Evolutionary conservation across 2,888 invertebrate genomes (phyloP), one percentile per base, ranked within the genome.

Genomic region (Ditula angustiorana): DNA sequence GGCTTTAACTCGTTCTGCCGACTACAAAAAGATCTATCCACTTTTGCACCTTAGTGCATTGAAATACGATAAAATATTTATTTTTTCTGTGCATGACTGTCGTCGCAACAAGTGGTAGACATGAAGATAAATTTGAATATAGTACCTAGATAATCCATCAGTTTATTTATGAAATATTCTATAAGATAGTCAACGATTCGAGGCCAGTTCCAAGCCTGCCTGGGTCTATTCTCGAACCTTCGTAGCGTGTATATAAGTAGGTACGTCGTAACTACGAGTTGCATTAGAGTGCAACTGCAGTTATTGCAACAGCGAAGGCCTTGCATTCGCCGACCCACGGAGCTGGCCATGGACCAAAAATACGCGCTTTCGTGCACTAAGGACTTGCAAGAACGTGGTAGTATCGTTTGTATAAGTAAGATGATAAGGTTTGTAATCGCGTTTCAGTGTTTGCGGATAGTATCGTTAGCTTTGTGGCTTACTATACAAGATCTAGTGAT

Each of bases 301-400:
- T 80, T 83, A 80, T 88, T 90, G 90, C 90, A 86, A 88, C 88
- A 88, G 82, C 80, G 77, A 81, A 77, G 86, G 89, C 91, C 91
- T 91, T 91, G 91, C 90, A 87, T 86, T 91, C 90, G 89, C 90
- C 86, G 85, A 82, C 82, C 82, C 75, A 77, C 79, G 74, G 81
- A 82, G 80, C 74, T 82, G 87, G 85, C 92, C 91, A 84, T 91
- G 92, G 90, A 89, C 90, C 83, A 74, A 87, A 41, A 88, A 91
- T 90, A 87, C 82, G 78, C 83, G 87, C 88, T 90, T 90, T 90
- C 90, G 85, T 84, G 81, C 76, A 78, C 79, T 80, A 76, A 71
- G 66, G 77, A 71, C 68, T 71, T 65, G 46, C 67, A 71, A 73
- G 71, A 35, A 72, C 67, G 71, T 69, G 60, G 63, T 65, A 67